A percentile compares a stretch with the other conserved stretches of the same genome.
These are phyloP conservation scores for Cebidichthys violaceus DNA, from an alignment of 2,113 vertebrate genomes.

Conservation along the genomic window DNA sequence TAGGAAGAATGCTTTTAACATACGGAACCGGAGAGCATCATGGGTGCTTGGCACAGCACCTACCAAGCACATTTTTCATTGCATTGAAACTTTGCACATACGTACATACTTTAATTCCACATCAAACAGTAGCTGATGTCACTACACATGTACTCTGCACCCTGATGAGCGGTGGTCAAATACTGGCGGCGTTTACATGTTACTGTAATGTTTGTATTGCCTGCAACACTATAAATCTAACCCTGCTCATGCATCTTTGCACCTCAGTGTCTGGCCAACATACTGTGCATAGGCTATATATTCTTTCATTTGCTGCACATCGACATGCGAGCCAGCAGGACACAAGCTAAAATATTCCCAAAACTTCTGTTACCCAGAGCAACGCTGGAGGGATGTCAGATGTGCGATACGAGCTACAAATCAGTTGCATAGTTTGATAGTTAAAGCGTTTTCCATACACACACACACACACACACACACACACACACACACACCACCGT, in stretches of 20 bases:
- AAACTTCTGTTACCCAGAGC: slow-evolving; percentile 38
- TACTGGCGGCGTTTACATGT: slow-evolving; percentile 50
- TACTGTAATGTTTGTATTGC: slow-evolving; percentile 69
- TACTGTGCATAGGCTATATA: slow-evolving; percentile 23
- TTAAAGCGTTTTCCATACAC: background rate
- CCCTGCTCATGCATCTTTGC: slow-evolving; percentile 53
- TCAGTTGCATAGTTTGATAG: slow-evolving; percentile 2
- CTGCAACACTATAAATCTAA: slow-evolving; percentile 53
- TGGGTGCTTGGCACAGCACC: slow-evolving; percentile 2
- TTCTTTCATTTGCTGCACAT: slow-evolving; percentile 41
- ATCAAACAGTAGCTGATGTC: slow-evolving; percentile 64
- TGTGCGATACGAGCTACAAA: slow-evolving; percentile 16
- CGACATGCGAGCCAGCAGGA: slow-evolving; percentile 23
- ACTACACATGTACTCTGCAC: slow-evolving; percentile 37
- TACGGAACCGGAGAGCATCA: too few species aligned
- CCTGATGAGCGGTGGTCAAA: slow-evolving; percentile 52
- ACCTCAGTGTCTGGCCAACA: slow-evolving; percentile 57
- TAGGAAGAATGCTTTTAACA: too few species aligned
- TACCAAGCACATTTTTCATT: slow-evolving; percentile 27
- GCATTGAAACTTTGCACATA: slow-evolving; percentile 33
- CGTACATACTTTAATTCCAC: slow-evolving; percentile 7
- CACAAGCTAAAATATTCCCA: slow-evolving; percentile 38
- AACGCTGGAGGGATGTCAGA: slow-evolving; percentile 4
- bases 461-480: too few species aligned
- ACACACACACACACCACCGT: too few species aligned